phyloP scores from a whole-genome alignment of 2,113 vertebrate species.

The Manacus vitellinus region DNA sequence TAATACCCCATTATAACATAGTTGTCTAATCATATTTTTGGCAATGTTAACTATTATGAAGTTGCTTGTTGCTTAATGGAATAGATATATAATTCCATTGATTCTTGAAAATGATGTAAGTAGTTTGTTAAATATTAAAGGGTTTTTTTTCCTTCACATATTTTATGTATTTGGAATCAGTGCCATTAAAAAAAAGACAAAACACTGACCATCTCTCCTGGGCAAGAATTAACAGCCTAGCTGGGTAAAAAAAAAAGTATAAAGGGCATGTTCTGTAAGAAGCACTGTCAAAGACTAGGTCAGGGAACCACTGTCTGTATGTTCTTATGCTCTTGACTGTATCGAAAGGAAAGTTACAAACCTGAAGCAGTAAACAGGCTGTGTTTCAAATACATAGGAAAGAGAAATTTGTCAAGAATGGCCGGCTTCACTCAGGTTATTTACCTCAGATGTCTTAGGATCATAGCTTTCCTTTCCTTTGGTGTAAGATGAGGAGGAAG shows the following conservation, averaged over 20 bases:
- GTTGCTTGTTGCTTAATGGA: not conserved
- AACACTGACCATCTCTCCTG: not conserved
- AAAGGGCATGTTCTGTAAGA: not conserved
- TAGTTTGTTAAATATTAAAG: not conserved
- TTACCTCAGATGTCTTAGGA: not conserved
- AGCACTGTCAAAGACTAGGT: not conserved
- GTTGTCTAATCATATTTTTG: not conserved
- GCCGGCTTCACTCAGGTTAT: not conserved
- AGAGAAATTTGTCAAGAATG: not conserved
- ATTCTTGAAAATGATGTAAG: not conserved
- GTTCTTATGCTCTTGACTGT: not conserved
- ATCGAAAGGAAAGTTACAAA: not conserved
- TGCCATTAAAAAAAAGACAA: not conserved
- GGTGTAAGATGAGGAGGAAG: not conserved
- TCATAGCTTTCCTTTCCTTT: not conserved
- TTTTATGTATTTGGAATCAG: not conserved
- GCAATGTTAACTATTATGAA: not conserved
- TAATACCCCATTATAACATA: not conserved
- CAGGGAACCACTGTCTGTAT: not conserved
- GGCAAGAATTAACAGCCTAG: not conserved
- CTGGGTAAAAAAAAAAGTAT: not conserved
- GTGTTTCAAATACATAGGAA: not conserved
- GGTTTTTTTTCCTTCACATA: not conserved
- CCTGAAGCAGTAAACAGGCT: not conserved
- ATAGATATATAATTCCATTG: not conserved